Evolutionary conservation across 2,113 vertebrate genomes (phyloP).

Genomic region (Acanthisitta chloris): DNA sequence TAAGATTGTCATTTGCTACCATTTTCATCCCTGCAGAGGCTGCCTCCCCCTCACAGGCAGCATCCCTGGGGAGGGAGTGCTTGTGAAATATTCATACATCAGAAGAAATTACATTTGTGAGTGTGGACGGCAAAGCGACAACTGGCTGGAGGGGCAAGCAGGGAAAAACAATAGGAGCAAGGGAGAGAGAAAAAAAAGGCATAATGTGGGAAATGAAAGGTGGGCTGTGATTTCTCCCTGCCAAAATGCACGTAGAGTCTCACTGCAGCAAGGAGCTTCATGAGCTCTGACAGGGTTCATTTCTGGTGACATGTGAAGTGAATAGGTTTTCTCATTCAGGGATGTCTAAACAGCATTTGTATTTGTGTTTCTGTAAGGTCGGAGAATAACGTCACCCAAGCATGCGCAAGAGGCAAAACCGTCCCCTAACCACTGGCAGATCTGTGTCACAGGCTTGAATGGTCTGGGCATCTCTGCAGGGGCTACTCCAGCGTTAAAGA

Average conservation of each 20-base stretch:
- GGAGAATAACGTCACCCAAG: neutral
- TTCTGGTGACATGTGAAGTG: neutral
- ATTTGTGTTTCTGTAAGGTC: neutral
- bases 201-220: neutral
- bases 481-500: neutral
- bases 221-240: neutral
- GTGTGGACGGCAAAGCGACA: neutral
- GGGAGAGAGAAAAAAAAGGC: neutral
- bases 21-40: neutral
- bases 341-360: neutral
- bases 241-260: neutral
- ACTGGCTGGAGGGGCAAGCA: neutral
- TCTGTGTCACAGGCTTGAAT: neutral
- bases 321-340: neutral
- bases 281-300: fast-evolving
- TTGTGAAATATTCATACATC: slow-evolving; percentile 50
- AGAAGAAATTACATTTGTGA: slow-evolving; percentile 21
- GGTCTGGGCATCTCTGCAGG: neutral
- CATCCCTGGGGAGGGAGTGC: neutral
- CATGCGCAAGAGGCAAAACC: neutral
- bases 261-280: fast-evolving
- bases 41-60: neutral
- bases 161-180: neutral
- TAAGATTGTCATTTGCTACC: neutral
- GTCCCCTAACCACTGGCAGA: neutral